A percentile compares a stretch with the other conserved stretches of the same genome.
Evolutionary conservation across 2,113 vertebrate species (phyloP).

Genomic region (Delphinapterus leucas): DNA sequence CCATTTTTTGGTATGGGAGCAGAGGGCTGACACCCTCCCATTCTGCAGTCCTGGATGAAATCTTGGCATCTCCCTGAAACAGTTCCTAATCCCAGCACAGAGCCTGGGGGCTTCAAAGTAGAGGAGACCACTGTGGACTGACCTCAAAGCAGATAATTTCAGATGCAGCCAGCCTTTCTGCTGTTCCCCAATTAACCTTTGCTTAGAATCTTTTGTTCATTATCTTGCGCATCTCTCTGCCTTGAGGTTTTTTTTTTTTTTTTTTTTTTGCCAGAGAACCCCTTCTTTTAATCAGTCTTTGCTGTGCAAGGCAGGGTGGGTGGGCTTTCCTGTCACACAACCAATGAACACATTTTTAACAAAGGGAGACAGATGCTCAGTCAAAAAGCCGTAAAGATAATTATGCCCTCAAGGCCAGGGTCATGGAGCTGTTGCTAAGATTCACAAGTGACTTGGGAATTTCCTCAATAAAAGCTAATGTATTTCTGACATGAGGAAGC

Average conservation of each 20-base stretch:
- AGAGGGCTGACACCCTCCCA: background rate
- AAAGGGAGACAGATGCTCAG: background rate
- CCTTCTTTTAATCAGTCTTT: too few relatives aligned
- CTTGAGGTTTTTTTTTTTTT: background rate
- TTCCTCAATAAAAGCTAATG: background rate
- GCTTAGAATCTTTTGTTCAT: background rate
- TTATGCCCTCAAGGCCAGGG: background rate
- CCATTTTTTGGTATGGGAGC: background rate
- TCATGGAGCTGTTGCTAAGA: background rate
- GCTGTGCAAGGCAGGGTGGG: too few relatives aligned
- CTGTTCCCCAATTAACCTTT: background rate
- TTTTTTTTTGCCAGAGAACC: background rate
- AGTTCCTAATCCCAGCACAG: background rate
- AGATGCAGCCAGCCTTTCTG: background rate
- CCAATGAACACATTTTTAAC: background rate
- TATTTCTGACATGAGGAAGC: background rate
- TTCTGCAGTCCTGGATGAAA: background rate
- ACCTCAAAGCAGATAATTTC: background rate
- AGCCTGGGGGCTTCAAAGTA: background rate
- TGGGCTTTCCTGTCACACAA: background rate
- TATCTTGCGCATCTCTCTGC: background rate
- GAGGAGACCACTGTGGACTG: background rate
- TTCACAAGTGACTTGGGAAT: background rate
- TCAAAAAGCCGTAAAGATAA: background rate
- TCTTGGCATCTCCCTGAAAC: rapidly evolving